Conservation (phyloP, 2,888 invertebrate species). For the Hirtodrosophila trivittata region DNA sequence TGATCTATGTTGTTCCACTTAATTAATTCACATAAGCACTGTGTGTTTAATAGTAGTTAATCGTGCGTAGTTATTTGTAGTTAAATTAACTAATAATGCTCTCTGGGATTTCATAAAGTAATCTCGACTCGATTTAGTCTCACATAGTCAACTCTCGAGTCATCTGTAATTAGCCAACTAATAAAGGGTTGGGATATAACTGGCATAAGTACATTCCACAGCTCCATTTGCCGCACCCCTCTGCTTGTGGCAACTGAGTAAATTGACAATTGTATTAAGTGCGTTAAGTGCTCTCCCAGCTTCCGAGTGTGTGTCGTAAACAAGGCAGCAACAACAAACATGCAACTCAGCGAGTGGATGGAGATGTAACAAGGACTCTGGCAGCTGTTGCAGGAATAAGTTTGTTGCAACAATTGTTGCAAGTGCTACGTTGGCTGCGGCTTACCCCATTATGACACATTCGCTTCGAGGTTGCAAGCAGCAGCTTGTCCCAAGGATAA, state of each 20-base stretch:
- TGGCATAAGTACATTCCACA: constrained; percentile 16
- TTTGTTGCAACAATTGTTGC: constrained; percentile 43
- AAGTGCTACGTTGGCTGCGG: constrained; percentile 25
- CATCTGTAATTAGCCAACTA: constrained; percentile 33
- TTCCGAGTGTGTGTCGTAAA: constrained; percentile 16
- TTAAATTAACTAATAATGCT: too few species aligned
- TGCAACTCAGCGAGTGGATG: constrained; percentile 35
- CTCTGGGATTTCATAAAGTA: too few species aligned
- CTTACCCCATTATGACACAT: constrained; percentile 62
- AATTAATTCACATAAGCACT: too few species aligned
- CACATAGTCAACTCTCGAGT: constrained; percentile 6
- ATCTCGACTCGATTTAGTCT: too few species aligned
- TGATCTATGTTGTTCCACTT: too few species aligned
- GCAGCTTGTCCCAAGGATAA: constrained; percentile 57
- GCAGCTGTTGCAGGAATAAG: constrained; percentile 43
- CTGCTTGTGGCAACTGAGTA: constrained; percentile 22
- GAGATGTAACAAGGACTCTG: constrained; percentile 47
- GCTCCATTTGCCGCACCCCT: too few species aligned
- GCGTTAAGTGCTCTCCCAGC: constrained; percentile 60
- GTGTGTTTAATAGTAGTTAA: too few species aligned
- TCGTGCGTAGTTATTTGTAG: too few species aligned
- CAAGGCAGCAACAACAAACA: constrained; percentile 13
- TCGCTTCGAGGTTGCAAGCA: constrained; percentile 47
- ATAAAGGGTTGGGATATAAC: too few species aligned
- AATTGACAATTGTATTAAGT: constrained; percentile 73